Evolutionary conservation across 2,888 invertebrate genomes (phyloP), one percentile per base, ranked within the genome.

Genomic region (Ectropis crepuscularia): DNA sequence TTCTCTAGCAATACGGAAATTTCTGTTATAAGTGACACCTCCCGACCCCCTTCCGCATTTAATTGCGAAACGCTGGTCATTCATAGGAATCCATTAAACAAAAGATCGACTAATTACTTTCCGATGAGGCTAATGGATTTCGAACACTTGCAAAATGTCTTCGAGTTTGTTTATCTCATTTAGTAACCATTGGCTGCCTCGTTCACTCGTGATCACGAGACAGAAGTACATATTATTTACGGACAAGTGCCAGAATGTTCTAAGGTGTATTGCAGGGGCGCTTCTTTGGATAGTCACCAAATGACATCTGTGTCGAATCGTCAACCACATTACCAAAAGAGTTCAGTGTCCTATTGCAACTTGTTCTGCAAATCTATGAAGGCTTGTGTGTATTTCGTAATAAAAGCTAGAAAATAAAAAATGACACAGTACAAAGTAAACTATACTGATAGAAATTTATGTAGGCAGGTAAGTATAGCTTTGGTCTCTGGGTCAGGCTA

Each of bases 51-150:
- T 51, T 64, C 59, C 64, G 60, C 49, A 53, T 65, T 61, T 48
- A 62, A 59, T 61, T 50, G 51, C 43, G 47, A 51, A 51, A 42
- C 58, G 42, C 53, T 47, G 65, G 69, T 51, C 37, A 73, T 63
- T 69, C 60, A 65, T 49, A 9, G 43, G 57, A 68, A 62, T 60
- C 62, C 53, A 65, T 36, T 64, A 63, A 61, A 64, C 61, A 63
- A 63, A 67, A 63, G 59, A 69, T 59, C 67, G 61, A 66, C 61
- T 69, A 62, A 55, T 57, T 68, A 68, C 53, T 65, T 53, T 67
- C 55, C 58, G 55, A 62, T 60, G 61, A 70, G 60, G 63, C 63
- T 73, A 76, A 75, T 74, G 73, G 70, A 62, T 68, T 73, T 67
- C 16, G 49, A 72, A 65, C 68, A 69, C 67, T 67, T 51, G 59